Percentiles rank a stretch among this genome's conserved stretches.
These are phyloP conservation scores for Metopia argyrocephala DNA, from an alignment of 2,888 invertebrate species.

Conservation along the genomic window DNA sequence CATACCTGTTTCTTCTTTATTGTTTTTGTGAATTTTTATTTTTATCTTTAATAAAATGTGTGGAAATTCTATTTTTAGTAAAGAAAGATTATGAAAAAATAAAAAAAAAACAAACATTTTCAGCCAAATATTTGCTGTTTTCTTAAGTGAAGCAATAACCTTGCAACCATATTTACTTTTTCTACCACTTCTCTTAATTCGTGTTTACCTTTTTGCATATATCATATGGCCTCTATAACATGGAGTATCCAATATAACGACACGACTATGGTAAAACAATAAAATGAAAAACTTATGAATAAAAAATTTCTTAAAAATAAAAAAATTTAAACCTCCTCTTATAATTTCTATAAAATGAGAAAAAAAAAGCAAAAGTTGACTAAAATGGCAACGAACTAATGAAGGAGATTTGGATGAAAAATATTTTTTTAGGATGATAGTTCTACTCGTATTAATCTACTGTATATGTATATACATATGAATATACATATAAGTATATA, in stretches of 20 bases:
- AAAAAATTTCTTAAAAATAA: too few relatives aligned
- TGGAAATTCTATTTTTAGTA: slow-evolving; percentile 59
- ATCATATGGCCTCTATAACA: background rate
- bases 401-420: too few relatives aligned
- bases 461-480: too few relatives aligned
- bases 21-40: slow-evolving; percentile 28
- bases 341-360: too few relatives aligned
- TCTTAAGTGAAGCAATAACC: slow-evolving; percentile 45
- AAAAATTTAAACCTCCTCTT: too few relatives aligned
- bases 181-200: background rate
- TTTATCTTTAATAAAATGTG: slow-evolving; percentile 37
- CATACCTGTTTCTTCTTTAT: background rate
- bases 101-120: background rate
- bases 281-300: background rate
- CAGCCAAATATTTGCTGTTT: slow-evolving; percentile 47
- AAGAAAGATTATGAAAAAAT: slow-evolving; percentile 52
- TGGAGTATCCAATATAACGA: background rate
- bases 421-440: too few relatives aligned
- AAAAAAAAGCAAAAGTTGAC: too few relatives aligned
- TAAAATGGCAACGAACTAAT: too few relatives aligned
- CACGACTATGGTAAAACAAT: background rate
- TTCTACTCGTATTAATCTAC: too few relatives aligned
- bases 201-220: slow-evolving; percentile 15
- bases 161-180: slow-evolving; percentile 40
- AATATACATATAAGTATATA: too few relatives aligned